Percentiles rank a stretch among this genome's conserved stretches.
phyloP scores from a whole-genome alignment of 2,888 invertebrate genomes.

The Petrolisthes cinctipes region DNA sequence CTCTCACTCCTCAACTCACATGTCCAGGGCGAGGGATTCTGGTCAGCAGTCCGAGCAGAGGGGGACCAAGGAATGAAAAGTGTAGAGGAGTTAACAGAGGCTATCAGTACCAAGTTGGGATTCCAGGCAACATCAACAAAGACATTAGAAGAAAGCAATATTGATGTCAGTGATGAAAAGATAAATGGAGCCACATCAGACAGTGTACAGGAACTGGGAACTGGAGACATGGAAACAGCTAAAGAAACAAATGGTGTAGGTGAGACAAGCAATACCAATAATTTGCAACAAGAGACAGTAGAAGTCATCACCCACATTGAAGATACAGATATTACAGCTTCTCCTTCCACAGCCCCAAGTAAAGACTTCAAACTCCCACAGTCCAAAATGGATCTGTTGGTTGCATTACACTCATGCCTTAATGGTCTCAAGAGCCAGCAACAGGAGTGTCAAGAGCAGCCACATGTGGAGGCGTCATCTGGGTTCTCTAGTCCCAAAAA shows the following conservation, averaged over 20 bases:
- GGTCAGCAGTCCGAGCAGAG: not conserved
- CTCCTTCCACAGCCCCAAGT: not conserved
- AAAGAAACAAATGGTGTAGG: not conserved
- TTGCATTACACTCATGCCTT: not conserved
- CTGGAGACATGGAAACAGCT: not conserved
- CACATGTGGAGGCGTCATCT: not conserved
- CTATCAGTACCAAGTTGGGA: not conserved
- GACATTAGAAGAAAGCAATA: not conserved
- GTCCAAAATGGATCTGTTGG: not conserved
- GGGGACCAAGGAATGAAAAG: not conserved
- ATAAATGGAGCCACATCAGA: not conserved
- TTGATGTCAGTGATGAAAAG: not conserved
- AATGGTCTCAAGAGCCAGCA: not conserved
- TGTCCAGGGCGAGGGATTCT: not conserved
- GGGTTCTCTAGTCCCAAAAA: not conserved
- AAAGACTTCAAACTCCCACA: not conserved
- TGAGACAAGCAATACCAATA: not conserved
- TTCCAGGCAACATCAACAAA: not conserved
- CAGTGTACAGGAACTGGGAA: not conserved
- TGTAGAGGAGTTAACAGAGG: not conserved
- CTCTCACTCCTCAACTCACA: conserved; percentile 19
- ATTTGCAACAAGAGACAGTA: not conserved
- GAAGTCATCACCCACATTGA: too few species aligned
- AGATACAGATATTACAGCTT: not conserved
- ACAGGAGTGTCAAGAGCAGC: not conserved